phyloP scores from a whole-genome alignment of 2,797 vertebrate genomes.

The Melanotaenia parkinsoni region DNA sequence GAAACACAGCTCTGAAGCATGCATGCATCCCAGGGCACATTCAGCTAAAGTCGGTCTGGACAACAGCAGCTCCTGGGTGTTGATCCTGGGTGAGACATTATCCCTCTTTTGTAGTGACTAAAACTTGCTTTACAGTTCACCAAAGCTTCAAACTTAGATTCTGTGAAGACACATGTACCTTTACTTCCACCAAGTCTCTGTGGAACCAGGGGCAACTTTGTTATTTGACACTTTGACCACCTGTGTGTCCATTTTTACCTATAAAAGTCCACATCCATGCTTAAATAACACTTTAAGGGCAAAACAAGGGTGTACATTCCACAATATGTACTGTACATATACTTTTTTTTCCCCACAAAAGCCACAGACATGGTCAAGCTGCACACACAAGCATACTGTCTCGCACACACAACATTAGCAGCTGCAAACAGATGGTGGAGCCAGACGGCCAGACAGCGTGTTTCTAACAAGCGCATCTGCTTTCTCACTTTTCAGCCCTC shows the following conservation, averaged over 20 bases:
- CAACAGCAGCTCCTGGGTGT: slow-evolving; percentile 18
- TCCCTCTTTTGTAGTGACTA: not conserved
- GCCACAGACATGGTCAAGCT: not conserved
- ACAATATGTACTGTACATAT: slow-evolving; percentile 2
- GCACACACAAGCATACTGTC: slow-evolving; percentile 31
- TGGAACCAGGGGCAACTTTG: slow-evolving; percentile 35
- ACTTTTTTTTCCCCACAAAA: not conserved
- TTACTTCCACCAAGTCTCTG: slow-evolving; percentile 2
- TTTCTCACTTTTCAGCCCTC: slow-evolving; percentile 63
- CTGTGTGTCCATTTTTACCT: slow-evolving; percentile 36
- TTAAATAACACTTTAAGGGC: not conserved
- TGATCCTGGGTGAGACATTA: slow-evolving; percentile 37
- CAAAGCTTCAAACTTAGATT: not conserved
- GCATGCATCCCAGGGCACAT: slow-evolving; percentile 35
- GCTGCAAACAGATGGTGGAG: slow-evolving; percentile 77
- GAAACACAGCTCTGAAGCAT: slow-evolving; percentile 39
- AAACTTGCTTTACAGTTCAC: not conserved
- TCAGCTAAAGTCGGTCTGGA: slow-evolving; percentile 24
- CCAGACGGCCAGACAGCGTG: slow-evolving; percentile 64
- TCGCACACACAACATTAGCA: slow-evolving; percentile 59
- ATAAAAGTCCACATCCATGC: not conserved
- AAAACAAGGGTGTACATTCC: slow-evolving; percentile 6
- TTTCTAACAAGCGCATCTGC: slow-evolving; percentile 74
- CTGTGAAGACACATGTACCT: not conserved
- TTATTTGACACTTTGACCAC: slow-evolving; percentile 42